Conservation (phyloP, 2,113 vertebrate species). For the Prietella phreatophila region DNA sequence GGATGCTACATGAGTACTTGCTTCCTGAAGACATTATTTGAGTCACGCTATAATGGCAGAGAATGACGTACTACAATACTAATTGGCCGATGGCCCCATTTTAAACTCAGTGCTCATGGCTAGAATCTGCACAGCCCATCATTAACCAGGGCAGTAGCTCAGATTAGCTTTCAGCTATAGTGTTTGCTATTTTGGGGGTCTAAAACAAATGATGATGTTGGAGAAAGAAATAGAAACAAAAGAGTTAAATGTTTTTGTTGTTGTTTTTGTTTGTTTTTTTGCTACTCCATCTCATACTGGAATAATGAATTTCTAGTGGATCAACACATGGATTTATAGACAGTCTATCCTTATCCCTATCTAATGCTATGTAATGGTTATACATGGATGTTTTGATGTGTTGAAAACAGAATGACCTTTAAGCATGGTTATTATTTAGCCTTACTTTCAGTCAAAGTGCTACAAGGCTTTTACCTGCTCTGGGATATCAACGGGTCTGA, state of each 20-base stretch:
- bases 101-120: not conserved
- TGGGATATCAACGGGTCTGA: not conserved
- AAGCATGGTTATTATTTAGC: too few relatives aligned
- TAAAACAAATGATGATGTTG: not conserved
- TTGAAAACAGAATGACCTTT: not conserved
- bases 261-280: not conserved
- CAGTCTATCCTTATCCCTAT: not conserved
- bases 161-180: not conserved
- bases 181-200: not conserved
- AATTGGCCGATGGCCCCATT: not conserved
- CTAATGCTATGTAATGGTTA: not conserved
- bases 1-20: not conserved
- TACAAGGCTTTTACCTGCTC: not conserved
- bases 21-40: constrained; percentile 17
- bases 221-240: not conserved
- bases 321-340: not conserved
- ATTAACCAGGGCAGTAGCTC: not conserved
- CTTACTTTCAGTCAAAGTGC: not conserved
- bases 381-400: not conserved
- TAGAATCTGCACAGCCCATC: not conserved
- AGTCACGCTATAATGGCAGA: not conserved
- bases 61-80: not conserved
- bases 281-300: not conserved
- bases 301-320: not conserved
- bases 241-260: not conserved